A percentile compares a stretch with the other conserved stretches of the same genome.
Conservation (phyloP, 37 sponge, comb jelly and placozoan genomes). For the Tethya wilhelma region DNA sequence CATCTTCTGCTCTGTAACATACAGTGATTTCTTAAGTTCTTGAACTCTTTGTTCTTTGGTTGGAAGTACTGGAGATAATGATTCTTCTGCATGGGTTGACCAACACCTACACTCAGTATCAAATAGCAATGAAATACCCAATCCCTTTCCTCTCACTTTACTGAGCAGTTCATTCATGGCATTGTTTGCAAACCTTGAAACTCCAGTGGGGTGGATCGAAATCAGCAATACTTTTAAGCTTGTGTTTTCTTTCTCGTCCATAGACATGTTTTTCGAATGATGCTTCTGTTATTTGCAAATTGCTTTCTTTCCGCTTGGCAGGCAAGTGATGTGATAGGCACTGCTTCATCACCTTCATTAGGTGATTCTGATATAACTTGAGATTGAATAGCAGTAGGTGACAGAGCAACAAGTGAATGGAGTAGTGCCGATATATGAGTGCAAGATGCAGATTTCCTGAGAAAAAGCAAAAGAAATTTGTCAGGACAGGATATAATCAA, state of each 20-base stretch:
- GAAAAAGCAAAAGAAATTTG: background rate
- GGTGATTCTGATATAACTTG: too few species aligned
- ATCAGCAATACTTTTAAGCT: constrained; percentile 9
- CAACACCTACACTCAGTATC: constrained; percentile 7
- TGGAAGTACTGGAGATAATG: background rate
- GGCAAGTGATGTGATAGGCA: constrained; percentile 32
- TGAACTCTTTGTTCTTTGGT: constrained; percentile 11
- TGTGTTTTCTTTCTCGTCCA: constrained; percentile 29
- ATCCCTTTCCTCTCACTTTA: constrained; percentile 8
- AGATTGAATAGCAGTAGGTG: background rate
- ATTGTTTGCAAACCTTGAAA: constrained; percentile 7
- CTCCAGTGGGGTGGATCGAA: constrained; percentile 48
- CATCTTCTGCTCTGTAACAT: background rate
- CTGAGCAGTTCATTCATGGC: constrained; percentile 2
- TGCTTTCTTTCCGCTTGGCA: constrained; percentile 35
- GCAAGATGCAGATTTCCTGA: constrained; percentile 43
- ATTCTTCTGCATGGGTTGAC: background rate
- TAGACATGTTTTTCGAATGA: constrained; percentile 54
- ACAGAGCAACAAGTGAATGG: constrained; percentile 33
- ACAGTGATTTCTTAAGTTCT: constrained; percentile 25
- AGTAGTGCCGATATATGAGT: constrained; percentile 57
- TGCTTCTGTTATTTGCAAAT: constrained; percentile 22
- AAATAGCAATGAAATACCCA: constrained; percentile 30
- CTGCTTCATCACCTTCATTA: constrained; percentile 29
- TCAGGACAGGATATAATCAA: background rate